Percentiles rank a stretch among this genome's conserved stretches.
Conservation (phyloP, 2,113 vertebrate genomes). For the Sigmodon hispidus region DNA sequence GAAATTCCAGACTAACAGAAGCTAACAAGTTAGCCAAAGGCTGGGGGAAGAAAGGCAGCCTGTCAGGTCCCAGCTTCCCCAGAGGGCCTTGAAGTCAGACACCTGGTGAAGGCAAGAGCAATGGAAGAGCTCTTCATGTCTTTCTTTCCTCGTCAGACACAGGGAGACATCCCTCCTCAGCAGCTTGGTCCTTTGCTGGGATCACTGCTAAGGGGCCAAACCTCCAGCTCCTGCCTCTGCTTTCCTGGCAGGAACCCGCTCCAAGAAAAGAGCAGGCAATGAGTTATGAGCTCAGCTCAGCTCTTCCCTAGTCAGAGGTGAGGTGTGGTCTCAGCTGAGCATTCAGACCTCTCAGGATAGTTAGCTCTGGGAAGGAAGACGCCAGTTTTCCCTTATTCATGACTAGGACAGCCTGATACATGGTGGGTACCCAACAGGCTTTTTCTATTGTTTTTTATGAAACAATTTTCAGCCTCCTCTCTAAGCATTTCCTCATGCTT, state of each 20-base stretch:
- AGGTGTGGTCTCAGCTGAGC: not conserved
- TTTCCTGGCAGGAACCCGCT: not conserved
- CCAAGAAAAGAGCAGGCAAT: not conserved
- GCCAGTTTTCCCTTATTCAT: not conserved
- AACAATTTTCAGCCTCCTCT: slow-evolving; percentile 14
- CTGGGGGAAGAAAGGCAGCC: not conserved
- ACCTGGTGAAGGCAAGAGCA: not conserved
- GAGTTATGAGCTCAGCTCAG: no score
- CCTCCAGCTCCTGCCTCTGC: not conserved
- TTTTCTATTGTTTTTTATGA: not conserved
- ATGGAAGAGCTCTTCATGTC: no score
- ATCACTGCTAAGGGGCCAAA: not conserved
- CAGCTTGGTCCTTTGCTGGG: not conserved
- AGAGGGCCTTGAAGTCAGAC: not conserved
- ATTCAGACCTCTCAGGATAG: not conserved
- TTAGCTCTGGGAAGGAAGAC: not conserved
- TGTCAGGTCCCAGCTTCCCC: not conserved
- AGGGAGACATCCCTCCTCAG: not conserved
- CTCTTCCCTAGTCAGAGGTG: not conserved
- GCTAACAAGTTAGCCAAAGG: not conserved
- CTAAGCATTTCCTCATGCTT: not conserved
- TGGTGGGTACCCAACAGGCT: not conserved
- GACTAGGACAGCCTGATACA: not conserved
- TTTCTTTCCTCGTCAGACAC: not conserved
- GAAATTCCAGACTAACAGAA: not conserved